A percentile compares a stretch with the other conserved stretches of the same genome.
These are phyloP conservation scores for Muscicapa striata DNA, from an alignment of 2,797 vertebrate species.

Conservation along the genomic window DNA sequence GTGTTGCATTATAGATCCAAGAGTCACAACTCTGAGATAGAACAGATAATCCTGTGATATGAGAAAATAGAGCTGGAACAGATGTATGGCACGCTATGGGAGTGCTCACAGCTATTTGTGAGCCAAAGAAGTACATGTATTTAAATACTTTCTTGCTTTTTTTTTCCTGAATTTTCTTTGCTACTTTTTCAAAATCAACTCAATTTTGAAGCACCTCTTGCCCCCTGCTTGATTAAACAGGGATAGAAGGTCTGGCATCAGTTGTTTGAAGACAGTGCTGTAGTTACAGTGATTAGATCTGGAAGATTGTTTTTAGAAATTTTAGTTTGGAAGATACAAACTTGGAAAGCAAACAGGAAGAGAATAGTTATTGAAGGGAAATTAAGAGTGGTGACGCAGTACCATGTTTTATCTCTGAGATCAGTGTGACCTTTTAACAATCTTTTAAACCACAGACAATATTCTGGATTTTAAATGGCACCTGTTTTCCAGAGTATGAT, in stretches of 20 bases:
- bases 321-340: neutral
- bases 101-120: conserved; percentile 11
- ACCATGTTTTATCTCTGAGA: neutral
- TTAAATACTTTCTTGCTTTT: neutral
- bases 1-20: conserved; percentile 18
- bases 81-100: neutral
- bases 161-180: neutral
- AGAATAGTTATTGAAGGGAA: neutral
- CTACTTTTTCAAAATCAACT: neutral
- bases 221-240: neutral
- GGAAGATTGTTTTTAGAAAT: neutral
- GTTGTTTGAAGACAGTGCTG: neutral
- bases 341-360: neutral
- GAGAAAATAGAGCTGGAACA: conserved; percentile 32
- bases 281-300: neutral
- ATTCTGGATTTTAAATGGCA: neutral
- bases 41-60: conserved; percentile 46
- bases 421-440: neutral
- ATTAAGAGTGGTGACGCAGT: neutral
- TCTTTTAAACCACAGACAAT: neutral
- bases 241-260: neutral
- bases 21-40: conserved; percentile 19
- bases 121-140: neutral
- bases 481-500: neutral
- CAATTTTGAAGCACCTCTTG: neutral